Evolutionary conservation across 2,888 invertebrate species (phyloP), one percentile per base, ranked within the genome.

Genomic region (Caenorhabditis imperialis): DNA sequence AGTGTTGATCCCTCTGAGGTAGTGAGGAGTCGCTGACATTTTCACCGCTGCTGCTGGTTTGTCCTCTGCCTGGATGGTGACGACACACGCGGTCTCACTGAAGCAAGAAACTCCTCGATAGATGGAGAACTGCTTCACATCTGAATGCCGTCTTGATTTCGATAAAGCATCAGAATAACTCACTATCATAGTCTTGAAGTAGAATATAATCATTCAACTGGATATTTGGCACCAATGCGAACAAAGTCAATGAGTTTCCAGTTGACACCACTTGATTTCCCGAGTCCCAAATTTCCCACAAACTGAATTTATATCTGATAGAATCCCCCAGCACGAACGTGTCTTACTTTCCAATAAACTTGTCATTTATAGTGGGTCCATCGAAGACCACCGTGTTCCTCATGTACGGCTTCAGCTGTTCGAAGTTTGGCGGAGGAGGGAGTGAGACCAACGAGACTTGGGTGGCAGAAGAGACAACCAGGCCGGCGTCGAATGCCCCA

Each of bases 331-430:
- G 20, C 16, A 18, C 10, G 8, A 16, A 5, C 10, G 2, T n/a
- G 16, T 33, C 57, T 23, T 6, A 57, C 57, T 57, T 57, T 35
- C 37, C 45, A 23, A 57, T 42, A 20, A 57, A 18, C 16, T 45
- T 57, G 12, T 57, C 57, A 30, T 45, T 23, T 14, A 33, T 30
- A 1, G 57, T 35, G 22, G 10, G 22, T 10, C 57, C 57, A 57
- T 57, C 57, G 23, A 57, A 57, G 35, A 57, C 57, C 10, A 57
- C 45, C 18, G 57, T 57, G 45, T 57, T 57, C 33, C 57, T 57
- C 57, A 57, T 57, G 22, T 57, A 22, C 35, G 45, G 14, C 2
- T 3, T 8, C n/a, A 45, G 18, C 3, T 45, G 16, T 2, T 20
- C 3, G 20, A 37, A 22, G 14, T 20, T 7, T 6, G 18, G 7